These are phyloP conservation scores for Benthosema pterotum DNA, from an alignment of 2,797 vertebrate species.

Conservation along the genomic window DNA sequence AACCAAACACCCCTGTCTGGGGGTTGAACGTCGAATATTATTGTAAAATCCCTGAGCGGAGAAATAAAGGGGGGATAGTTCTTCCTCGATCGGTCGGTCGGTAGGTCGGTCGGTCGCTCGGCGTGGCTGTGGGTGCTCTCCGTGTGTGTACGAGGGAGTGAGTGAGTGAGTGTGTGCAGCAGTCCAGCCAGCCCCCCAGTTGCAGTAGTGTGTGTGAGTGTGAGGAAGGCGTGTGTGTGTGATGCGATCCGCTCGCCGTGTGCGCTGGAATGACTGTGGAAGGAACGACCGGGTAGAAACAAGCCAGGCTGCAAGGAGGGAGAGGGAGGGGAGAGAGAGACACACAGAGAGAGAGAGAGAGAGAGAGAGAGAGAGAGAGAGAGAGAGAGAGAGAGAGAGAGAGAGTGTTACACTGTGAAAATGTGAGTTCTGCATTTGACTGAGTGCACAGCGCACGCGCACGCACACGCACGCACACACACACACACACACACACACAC, in stretches of 20 bases:
- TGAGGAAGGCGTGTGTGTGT: conserved; percentile 44
- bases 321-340: conserved; percentile 45
- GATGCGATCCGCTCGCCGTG: conserved; percentile 73
- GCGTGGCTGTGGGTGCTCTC: conserved; percentile 40
- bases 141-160: no score
- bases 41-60: conserved; percentile 78
- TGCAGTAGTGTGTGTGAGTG: no score
- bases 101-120: conserved; percentile 50
- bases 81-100: no score
- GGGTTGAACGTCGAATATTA: conserved; percentile 43
- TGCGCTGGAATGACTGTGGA: conserved; percentile 80
- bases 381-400: conserved; percentile 1
- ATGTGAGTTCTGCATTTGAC: no score
- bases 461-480: no score
- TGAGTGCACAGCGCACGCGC: no score
- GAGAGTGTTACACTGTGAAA: conserved; percentile 43
- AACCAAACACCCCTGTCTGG: conserved; percentile 48
- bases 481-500: no score
- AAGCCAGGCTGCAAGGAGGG: conserved; percentile 47
- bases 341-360: conserved; percentile 44
- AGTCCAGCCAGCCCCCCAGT: no score
- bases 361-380: conserved; percentile 33
- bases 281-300: conserved; percentile 56
- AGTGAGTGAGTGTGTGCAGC: no score
- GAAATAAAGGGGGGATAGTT: no score